Evolutionary conservation across 1,140 invertebrate species (phyloP).

Genomic region (Arion vulgaris): DNA sequence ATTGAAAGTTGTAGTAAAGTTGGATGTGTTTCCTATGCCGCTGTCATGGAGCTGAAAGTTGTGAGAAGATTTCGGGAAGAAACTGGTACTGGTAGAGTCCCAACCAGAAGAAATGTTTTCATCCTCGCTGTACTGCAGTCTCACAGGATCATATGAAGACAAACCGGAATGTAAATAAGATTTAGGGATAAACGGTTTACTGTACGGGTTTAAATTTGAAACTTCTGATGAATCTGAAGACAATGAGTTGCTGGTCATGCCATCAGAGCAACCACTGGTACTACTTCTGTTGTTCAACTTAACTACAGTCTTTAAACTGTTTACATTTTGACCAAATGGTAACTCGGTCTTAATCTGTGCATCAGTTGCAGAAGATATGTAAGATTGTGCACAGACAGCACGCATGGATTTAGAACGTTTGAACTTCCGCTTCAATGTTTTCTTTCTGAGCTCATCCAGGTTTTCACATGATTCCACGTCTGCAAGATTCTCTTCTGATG

Average conservation of each 20-base stretch:
- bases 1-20: not conserved
- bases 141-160: too few relatives aligned
- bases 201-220: not conserved
- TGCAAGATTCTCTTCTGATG: not conserved
- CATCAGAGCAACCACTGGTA: conserved; percentile 1
- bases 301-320: not conserved
- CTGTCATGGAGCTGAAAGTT: not conserved
- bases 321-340: too few relatives aligned
- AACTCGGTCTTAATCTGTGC: too few relatives aligned
- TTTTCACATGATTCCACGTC: not conserved
- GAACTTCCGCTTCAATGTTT: not conserved
- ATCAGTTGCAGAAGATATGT: too few relatives aligned
- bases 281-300: not conserved
- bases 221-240: not conserved
- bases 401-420: not conserved
- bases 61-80: not conserved
- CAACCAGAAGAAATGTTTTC: not conserved
- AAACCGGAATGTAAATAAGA: not conserved
- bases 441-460: not conserved
- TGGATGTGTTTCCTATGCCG: not conserved
- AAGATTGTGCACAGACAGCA: too few relatives aligned
- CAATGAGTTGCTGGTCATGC: not conserved
- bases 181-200: not conserved
- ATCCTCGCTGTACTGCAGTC: too few relatives aligned
- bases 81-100: too few relatives aligned